Evolutionary conservation across 2,888 invertebrate species (phyloP).

Genomic region (Sesia apiformis): DNA sequence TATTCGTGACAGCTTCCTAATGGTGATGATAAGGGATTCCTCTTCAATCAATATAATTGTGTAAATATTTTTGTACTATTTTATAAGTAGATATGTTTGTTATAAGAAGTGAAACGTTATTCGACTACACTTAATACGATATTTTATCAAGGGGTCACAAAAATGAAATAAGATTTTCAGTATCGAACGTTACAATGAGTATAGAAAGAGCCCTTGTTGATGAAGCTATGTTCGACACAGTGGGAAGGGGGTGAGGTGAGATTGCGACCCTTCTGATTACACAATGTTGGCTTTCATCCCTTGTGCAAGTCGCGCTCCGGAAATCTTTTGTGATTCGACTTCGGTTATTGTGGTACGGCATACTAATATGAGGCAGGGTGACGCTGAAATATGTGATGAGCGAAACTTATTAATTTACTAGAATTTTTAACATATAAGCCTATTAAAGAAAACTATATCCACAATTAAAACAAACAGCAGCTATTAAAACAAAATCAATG

Average conservation of each 20-base stretch:
- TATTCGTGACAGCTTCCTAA: no score
- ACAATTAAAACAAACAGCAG: neutral
- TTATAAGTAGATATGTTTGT: no score
- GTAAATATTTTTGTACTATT: no score
- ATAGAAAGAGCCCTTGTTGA: conserved; percentile 62
- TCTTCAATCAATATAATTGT: no score
- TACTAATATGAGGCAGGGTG: conserved; percentile 63
- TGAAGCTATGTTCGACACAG: conserved; percentile 67
- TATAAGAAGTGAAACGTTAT: no score
- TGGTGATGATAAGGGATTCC: no score
- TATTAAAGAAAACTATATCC: neutral
- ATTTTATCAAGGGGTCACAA: no score
- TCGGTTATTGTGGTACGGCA: conserved; percentile 69
- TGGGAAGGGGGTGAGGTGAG: conserved; percentile 52
- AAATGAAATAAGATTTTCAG: neutral
- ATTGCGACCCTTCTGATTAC: conserved; percentile 74
- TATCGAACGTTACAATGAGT: conserved; percentile 55
- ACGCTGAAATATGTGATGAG: conserved; percentile 52
- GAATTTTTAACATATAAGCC: neutral
- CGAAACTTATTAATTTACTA: conserved; percentile 18
- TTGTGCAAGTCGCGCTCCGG: conserved; percentile 71
- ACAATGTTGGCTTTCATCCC: conserved; percentile 73
- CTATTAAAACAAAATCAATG: no score
- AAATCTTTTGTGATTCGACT: conserved; percentile 74
- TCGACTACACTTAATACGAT: no score